Evolutionary conservation across 1,140 invertebrate species (phyloP).

Genomic region (Steinernema khuongi): DNA sequence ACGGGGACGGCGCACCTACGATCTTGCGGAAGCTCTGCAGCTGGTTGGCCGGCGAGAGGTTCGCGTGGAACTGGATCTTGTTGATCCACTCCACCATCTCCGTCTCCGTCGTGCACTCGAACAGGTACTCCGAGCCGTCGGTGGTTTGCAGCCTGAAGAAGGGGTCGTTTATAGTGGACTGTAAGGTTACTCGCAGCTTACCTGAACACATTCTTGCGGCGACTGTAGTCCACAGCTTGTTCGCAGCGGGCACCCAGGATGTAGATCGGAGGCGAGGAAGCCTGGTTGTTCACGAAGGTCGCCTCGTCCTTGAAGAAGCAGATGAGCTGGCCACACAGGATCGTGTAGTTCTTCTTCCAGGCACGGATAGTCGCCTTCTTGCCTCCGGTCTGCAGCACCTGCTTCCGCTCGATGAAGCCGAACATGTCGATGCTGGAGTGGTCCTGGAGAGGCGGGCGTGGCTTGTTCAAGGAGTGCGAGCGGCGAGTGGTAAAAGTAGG

Average conservation of each 20-base stretch:
- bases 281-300: constrained; percentile 71
- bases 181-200: constrained; percentile 20
- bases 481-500: constrained; percentile 87
- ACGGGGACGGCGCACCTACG: background rate
- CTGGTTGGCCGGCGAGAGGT: constrained; percentile 78
- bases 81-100: constrained; percentile 86
- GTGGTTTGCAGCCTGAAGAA: constrained; percentile 59
- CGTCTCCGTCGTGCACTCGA: constrained; percentile 70
- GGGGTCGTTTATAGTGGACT: constrained; percentile 19
- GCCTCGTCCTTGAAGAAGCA: constrained; percentile 93
- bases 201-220: constrained; percentile 85
- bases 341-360: constrained; percentile 90
- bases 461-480: constrained; percentile 79
- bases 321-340: constrained; percentile 86
- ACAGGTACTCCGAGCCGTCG: constrained; percentile 87
- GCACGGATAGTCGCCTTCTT: constrained; percentile 86
- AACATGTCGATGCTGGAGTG: constrained; percentile 41
- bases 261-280: constrained; percentile 81
- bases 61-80: constrained; percentile 87
- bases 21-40: constrained; percentile 58
- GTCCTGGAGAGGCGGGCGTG: constrained; percentile 60
- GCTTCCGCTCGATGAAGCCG: constrained; percentile 85
- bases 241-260: constrained; percentile 63
- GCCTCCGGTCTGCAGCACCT: constrained; percentile 82
- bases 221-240: constrained; percentile 75